phyloP scores from a whole-genome alignment of 1,140 invertebrate species.

The Atopsyche davidsoni region DNA sequence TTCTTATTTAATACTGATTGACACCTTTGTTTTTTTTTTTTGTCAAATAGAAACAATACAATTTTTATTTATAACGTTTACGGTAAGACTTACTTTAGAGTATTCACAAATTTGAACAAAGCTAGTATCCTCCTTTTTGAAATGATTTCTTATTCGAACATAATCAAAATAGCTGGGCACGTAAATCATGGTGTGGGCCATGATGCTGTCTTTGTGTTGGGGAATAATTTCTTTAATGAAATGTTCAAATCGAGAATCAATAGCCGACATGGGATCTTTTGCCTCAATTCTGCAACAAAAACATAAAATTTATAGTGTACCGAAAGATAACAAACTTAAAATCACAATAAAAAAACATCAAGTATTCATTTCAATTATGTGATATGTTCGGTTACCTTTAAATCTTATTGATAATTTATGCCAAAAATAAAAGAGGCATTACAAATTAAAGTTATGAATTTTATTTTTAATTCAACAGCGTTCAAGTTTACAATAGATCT shows the following conservation, averaged over 20 bases:
- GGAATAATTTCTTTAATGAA: constrained; percentile 83
- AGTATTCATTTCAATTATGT: not conserved
- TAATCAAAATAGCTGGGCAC: constrained; percentile 95
- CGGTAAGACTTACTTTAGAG: constrained; percentile 55
- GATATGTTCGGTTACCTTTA: no score
- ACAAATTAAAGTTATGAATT: no score
- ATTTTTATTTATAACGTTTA: not conserved
- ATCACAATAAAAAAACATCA: constrained; percentile 2
- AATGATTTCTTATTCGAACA: constrained; percentile 85
- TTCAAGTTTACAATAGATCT: no score
- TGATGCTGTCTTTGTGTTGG: constrained; percentile 68
- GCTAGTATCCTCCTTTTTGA: constrained; percentile 78
- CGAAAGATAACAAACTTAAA: not conserved
- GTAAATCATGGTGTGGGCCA: constrained; percentile 85
- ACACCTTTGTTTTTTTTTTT: not conserved
- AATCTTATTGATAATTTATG: no score
- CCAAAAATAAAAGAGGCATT: no score
- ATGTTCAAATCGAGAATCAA: constrained; percentile 82
- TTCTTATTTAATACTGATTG: not conserved
- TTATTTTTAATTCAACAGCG: no score
- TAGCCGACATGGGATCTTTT: constrained; percentile 45
- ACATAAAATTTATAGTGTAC: not conserved
- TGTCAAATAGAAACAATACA: not conserved
- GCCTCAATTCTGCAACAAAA: constrained; percentile 38
- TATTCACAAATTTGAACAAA: constrained; percentile 88